Conservation (phyloP, 2,888 invertebrate species). For the Melieria picta region DNA sequence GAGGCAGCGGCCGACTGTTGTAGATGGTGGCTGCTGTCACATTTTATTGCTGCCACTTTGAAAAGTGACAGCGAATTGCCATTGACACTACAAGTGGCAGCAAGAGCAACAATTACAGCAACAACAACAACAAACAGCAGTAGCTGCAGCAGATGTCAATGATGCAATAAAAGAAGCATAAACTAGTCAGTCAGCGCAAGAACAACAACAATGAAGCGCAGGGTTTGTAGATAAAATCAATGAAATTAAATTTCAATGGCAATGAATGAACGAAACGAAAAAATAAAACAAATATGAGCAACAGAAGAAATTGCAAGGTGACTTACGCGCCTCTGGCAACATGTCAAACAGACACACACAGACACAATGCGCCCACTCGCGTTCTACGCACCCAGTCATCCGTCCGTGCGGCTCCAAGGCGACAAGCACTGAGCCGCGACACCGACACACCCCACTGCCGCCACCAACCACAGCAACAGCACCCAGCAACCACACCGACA, state of each 20-base stretch:
- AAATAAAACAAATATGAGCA: not conserved
- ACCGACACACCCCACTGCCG: not conserved
- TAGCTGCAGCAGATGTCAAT: not conserved
- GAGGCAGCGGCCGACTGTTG: too few relatives aligned
- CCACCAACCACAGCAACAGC: not conserved
- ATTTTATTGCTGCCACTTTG: too few relatives aligned
- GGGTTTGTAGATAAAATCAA: too few relatives aligned
- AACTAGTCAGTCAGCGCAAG: too few relatives aligned
- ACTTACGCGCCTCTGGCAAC: slow-evolving; percentile 11
- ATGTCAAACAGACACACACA: slow-evolving; percentile 9
- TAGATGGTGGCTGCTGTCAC: too few relatives aligned
- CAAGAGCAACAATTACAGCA: not conserved
- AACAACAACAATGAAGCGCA: too few relatives aligned
- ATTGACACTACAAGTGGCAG: too few relatives aligned
- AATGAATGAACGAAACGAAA: not conserved
- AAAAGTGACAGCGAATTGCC: not conserved
- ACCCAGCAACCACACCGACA: not conserved
- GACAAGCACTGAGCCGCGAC: not conserved
- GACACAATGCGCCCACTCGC: slow-evolving; percentile 31
- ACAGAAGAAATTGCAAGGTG: slow-evolving; percentile 9
- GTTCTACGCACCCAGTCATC: slow-evolving; percentile 17
- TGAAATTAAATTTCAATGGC: too few relatives aligned
- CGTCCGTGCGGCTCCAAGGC: not conserved
- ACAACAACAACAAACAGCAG: not conserved
- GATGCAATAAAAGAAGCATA: too few relatives aligned